These are phyloP conservation scores for Gopherus evgoodei DNA, from an alignment of 2,113 vertebrate species.

Conservation along the genomic window DNA sequence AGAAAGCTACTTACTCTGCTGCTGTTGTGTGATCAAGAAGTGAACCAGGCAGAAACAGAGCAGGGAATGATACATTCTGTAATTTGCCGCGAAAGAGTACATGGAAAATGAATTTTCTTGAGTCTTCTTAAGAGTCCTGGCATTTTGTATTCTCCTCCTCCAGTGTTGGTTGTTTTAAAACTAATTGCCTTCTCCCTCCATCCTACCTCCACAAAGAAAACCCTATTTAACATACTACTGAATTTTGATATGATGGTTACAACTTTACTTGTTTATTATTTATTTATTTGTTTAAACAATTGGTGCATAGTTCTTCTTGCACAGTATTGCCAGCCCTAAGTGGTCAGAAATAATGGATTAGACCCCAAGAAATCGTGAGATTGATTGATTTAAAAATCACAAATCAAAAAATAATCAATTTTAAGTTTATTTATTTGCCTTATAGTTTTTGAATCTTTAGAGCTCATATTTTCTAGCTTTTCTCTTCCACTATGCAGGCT, in stretches of 20 bases:
- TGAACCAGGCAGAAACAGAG: neutral
- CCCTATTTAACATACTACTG: neutral
- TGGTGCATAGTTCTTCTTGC: neutral
- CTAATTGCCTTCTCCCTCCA: neutral
- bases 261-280: neutral
- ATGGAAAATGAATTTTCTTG: neutral
- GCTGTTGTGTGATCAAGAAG: neutral
- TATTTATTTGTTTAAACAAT: neutral
- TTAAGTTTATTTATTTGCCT: neutral
- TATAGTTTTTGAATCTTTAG: neutral
- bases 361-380: neutral
- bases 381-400: neutral
- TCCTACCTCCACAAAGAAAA: constrained; percentile 32
- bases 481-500: neutral
- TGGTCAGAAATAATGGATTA: neutral
- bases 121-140: neutral
- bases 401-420: neutral
- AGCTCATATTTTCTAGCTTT: neutral
- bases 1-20: neutral
- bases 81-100: neutral
- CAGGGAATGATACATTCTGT: neutral
- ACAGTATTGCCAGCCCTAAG: neutral
- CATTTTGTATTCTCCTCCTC: neutral
- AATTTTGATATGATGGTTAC: constrained; percentile 31
- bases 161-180: neutral